These are phyloP conservation scores for Ips typographus DNA, from an alignment of 1,140 invertebrate species.

Conservation along the genomic window DNA sequence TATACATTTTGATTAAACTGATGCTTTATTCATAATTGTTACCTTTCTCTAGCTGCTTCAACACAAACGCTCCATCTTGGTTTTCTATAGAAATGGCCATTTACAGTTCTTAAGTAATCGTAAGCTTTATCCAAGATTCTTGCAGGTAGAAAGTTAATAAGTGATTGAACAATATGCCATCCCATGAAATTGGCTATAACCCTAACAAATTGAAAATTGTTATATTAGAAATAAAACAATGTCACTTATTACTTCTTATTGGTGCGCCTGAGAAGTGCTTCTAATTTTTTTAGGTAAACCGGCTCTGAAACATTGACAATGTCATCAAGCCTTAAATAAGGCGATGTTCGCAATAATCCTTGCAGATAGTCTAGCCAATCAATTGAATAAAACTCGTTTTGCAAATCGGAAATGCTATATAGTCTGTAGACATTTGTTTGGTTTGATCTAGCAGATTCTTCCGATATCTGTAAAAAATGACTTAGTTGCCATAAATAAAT, in stretches of 20 bases:
- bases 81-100: constrained; percentile 27
- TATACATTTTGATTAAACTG: too few species aligned
- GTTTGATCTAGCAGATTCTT: constrained; percentile 31
- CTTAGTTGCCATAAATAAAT: too few species aligned
- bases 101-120: constrained; percentile 37
- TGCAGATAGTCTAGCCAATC: constrained; percentile 80
- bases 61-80: constrained; percentile 41
- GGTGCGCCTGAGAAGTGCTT: constrained; percentile 32
- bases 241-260: constrained; percentile 35
- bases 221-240: neutral
- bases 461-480: constrained; percentile 29
- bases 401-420: constrained; percentile 58
- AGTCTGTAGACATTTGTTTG: constrained; percentile 50
- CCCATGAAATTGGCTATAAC: constrained; percentile 45
- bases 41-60: constrained; percentile 36
- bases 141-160: constrained; percentile 42
- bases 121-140: constrained; percentile 37
- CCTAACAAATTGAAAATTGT: constrained; percentile 16
- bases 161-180: constrained; percentile 42
- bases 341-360: constrained; percentile 62
- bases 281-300: constrained; percentile 40
- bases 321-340: constrained; percentile 68
- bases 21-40: constrained; percentile 9
- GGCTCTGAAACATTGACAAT: constrained; percentile 65
- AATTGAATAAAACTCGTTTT: constrained; percentile 64